A percentile compares a stretch with the other conserved stretches of the same genome.
Conservation (phyloP, 2,888 invertebrate genomes). For the Athripsodes cinereus region DNA sequence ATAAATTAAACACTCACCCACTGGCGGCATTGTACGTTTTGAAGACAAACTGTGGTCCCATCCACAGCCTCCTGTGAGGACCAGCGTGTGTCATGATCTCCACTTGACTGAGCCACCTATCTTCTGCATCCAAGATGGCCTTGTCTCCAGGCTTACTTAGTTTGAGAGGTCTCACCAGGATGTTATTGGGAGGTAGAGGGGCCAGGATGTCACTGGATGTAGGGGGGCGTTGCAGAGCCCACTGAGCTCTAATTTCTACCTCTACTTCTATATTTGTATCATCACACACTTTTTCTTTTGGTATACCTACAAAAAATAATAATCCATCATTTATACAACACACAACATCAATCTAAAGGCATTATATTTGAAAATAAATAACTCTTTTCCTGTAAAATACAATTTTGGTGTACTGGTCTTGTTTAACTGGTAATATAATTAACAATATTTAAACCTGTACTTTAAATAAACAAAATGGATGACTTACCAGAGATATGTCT, state of each 20-base stretch:
- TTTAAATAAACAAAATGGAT: too few species aligned
- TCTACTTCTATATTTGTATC: conserved; percentile 81
- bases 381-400: too few species aligned
- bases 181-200: conserved; percentile 67
- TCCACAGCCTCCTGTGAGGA: conserved; percentile 93
- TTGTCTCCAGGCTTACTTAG: conserved; percentile 20
- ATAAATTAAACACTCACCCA: conserved; percentile 59
- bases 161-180: conserved; percentile 44
- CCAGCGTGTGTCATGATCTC: conserved; percentile 97
- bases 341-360: too few species aligned
- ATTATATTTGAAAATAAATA: too few species aligned
- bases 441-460: too few species aligned
- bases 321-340: too few species aligned
- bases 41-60: conserved; percentile 99
- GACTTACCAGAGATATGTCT: conserved; percentile 52
- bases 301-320: conserved; percentile 63
- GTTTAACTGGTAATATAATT: too few species aligned
- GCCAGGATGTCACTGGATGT: conserved; percentile 63
- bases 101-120: conserved; percentile 92
- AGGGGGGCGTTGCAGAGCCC: conserved; percentile 70
- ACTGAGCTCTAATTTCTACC: conserved; percentile 83
- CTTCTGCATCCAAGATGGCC: conserved; percentile 44
- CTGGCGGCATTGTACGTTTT: conserved; percentile 79
- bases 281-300: conserved; percentile 81
- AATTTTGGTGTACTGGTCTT: too few species aligned